Conservation (phyloP, 2,888 invertebrate species). For the Ophion costatus region DNA sequence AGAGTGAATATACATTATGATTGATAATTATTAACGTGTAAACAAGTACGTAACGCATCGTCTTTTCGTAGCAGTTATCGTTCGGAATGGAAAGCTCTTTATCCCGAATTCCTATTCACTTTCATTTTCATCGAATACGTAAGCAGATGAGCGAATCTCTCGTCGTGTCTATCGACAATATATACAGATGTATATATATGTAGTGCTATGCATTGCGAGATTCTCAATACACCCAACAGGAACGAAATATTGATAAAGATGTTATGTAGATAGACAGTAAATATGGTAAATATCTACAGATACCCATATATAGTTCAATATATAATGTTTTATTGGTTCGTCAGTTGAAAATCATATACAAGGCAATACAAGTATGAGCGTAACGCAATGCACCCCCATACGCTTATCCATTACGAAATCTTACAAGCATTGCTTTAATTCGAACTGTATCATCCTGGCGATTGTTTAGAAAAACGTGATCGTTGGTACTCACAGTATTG, state of each 20-base stretch:
- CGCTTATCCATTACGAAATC: background rate
- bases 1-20: background rate
- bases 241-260: background rate
- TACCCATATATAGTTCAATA: background rate
- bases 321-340: background rate
- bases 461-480: background rate
- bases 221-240: background rate
- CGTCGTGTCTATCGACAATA: background rate
- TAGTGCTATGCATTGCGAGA: background rate
- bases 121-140: constrained; percentile 66
- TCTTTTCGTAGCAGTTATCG: constrained; percentile 34
- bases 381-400: background rate
- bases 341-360: background rate
- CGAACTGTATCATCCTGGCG: background rate
- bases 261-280: background rate
- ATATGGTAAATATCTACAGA: background rate
- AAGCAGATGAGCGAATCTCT: constrained; percentile 61
- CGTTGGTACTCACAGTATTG: constrained; percentile 78
- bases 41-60: background rate
- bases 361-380: background rate
- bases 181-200: background rate
- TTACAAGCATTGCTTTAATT: background rate
- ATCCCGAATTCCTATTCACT: constrained; percentile 59
- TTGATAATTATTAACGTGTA: constrained; percentile 7
- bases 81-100: constrained; percentile 59